Percentiles rank a stretch among this genome's conserved stretches.
These are phyloP conservation scores for Seira sanloemensis DNA, from an alignment of 2,888 invertebrate species.

Conservation along the genomic window DNA sequence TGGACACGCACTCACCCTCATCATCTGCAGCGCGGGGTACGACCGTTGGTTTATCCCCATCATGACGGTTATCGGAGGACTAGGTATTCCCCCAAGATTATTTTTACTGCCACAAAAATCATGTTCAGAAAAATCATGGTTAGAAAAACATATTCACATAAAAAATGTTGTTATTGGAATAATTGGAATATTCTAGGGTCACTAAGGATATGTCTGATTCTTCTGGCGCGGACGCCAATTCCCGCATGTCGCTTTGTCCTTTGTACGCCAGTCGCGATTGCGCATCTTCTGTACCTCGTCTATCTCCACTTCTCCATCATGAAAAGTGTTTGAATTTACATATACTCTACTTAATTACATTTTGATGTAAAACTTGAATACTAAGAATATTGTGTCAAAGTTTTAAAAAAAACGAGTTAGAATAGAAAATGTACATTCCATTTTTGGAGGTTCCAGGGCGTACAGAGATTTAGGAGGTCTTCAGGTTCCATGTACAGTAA, in stretches of 20 bases:
- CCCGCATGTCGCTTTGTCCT: constrained; percentile 78
- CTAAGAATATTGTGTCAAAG: background rate
- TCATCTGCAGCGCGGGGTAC: constrained; percentile 76
- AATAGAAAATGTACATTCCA: too few relatives aligned
- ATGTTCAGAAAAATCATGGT: constrained; percentile 71
- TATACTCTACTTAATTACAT: background rate
- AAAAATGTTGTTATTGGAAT: background rate
- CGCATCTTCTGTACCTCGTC: constrained; percentile 78
- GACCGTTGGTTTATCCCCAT: constrained; percentile 77
- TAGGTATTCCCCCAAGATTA: constrained; percentile 56
- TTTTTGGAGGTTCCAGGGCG: too few relatives aligned
- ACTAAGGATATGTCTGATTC: constrained; percentile 77
- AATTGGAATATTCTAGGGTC: constrained; percentile 73
- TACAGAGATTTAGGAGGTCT: too few relatives aligned
- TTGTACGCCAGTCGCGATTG: constrained; percentile 77
- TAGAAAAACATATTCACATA: background rate
- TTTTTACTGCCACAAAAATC: background rate
- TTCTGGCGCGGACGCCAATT: constrained; percentile 77
- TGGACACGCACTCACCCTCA: constrained; percentile 76
- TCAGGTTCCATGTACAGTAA: too few relatives aligned
- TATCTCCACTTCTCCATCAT: constrained; percentile 78
- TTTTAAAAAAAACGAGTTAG: too few relatives aligned
- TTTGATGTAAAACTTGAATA: background rate
- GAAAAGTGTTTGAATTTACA: constrained; percentile 69
- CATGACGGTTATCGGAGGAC: constrained; percentile 77